Conservation (phyloP, 2,797 vertebrate species). For the Chiroxiphia lanceolata region DNA sequence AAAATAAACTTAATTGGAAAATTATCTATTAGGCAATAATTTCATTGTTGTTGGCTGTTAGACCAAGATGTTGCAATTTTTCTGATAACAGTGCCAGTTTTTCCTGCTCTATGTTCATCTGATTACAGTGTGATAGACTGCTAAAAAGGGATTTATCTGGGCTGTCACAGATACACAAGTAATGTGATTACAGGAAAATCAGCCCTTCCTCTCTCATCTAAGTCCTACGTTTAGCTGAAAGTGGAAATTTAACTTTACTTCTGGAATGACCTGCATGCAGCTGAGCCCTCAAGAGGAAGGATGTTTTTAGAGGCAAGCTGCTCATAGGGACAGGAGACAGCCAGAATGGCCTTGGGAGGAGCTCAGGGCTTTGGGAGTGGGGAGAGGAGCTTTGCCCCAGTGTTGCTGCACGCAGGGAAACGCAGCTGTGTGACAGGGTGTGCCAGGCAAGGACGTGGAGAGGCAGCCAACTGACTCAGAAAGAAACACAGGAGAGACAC, state of each 20-base stretch:
- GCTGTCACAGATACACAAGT: not conserved
- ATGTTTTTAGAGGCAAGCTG: not conserved
- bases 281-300: not conserved
- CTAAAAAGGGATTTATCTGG: constrained; percentile 5
- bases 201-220: not conserved
- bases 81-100: constrained; percentile 4
- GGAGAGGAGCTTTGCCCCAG: not conserved
- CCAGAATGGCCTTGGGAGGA: not conserved
- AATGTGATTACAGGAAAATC: not conserved
- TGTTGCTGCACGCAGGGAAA: not conserved
- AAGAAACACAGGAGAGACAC: not conserved
- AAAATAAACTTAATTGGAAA: constrained; percentile 15
- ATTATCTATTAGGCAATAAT: constrained; percentile 17
- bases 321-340: not conserved
- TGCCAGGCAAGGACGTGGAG: not conserved
- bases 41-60: not conserved
- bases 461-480: not conserved
- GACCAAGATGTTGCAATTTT: constrained; percentile 30
- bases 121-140: not conserved
- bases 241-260: not conserved
- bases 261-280: not conserved
- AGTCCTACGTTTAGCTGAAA: not conserved
- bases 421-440: accelerated
- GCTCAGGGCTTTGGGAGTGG: not conserved
- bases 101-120: not conserved